Evolutionary conservation across 2,113 vertebrate species (phyloP).

Genomic region (Tachysurus fulvidraco): DNA sequence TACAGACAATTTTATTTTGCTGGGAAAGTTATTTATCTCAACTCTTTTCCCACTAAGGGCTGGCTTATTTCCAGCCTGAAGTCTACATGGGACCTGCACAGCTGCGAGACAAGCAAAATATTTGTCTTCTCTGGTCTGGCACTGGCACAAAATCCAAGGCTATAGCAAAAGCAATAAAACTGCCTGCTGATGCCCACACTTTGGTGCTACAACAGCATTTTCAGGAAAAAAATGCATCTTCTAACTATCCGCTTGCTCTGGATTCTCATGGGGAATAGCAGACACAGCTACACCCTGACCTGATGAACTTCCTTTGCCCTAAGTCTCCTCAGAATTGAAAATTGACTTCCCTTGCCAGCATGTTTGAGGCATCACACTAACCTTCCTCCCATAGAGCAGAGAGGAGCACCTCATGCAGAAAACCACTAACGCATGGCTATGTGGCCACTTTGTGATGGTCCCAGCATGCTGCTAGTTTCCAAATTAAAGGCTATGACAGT

Average conservation of each 20-base stretch:
- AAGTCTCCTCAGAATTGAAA: constrained; percentile 29
- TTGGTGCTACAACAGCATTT: constrained; percentile 28
- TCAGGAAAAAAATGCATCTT: constrained; percentile 31
- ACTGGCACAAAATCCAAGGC: constrained; percentile 52
- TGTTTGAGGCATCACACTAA: constrained; percentile 33
- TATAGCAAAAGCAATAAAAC: constrained; percentile 49
- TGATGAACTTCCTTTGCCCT: constrained; percentile 50
- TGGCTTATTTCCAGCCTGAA: constrained; percentile 47
- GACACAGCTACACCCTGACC: constrained; percentile 27
- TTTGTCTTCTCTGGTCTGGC: constrained; percentile 60
- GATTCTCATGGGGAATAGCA: constrained; percentile 38
- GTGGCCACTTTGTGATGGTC: constrained; percentile 62
- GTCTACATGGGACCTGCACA: constrained; percentile 54
- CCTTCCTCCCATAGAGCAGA: constrained; percentile 34
- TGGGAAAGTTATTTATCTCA: constrained; percentile 51
- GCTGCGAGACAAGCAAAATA: constrained; percentile 57
- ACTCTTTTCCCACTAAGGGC: constrained; percentile 48
- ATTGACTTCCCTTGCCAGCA: constrained; percentile 37
- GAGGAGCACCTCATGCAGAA: constrained; percentile 32
- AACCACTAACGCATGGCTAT: constrained; percentile 45
- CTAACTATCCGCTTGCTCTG: constrained; percentile 18
- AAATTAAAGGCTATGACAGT: constrained; percentile 72
- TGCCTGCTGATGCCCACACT: constrained; percentile 49
- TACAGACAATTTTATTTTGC: constrained; percentile 54
- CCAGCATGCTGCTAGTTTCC: constrained; percentile 62